A percentile compares a stretch with the other conserved stretches of the same genome.
phyloP scores from a whole-genome alignment of 2,797 vertebrate species.

The Siniperca undulata region DNA sequence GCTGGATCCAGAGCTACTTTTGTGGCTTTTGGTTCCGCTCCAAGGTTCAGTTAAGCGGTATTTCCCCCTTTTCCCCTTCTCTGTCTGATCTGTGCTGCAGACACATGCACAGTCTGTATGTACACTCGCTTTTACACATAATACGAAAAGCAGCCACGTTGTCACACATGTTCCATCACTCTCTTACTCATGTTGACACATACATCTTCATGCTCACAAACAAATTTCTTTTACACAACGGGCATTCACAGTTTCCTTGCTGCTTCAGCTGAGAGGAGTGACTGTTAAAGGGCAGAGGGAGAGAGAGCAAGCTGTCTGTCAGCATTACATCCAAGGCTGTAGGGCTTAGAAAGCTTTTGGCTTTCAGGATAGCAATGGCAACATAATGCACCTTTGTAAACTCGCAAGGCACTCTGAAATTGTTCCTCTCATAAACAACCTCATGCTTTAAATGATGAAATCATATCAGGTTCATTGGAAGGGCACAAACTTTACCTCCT shows the following conservation, averaged over 20 bases:
- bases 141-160: conserved; percentile 59
- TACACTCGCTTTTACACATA: conserved; percentile 36
- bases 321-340: conserved; percentile 49
- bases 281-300: conserved; percentile 46
- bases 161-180: conserved; percentile 52
- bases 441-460: conserved; percentile 64
- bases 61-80: conserved; percentile 62
- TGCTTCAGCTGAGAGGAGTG: conserved; percentile 24
- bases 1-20: conserved; percentile 73
- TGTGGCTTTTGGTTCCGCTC: conserved; percentile 79
- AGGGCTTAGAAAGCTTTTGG: conserved; percentile 55
- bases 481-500: conserved; percentile 57
- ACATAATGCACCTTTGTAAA: conserved; percentile 75
- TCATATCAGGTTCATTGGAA: conserved; percentile 63
- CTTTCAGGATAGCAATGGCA: conserved; percentile 71
- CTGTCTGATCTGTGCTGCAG: conserved; percentile 69
- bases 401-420: conserved; percentile 64
- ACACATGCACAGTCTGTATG: conserved; percentile 55
- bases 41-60: conserved; percentile 72
- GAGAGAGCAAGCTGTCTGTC: conserved; percentile 53
- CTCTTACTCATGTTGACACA: conserved; percentile 39
- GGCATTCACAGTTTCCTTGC: conserved; percentile 53
- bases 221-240: conserved; percentile 24
- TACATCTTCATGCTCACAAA: conserved; percentile 31
- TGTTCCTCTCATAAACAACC: conserved; percentile 74